Base-by-base conservation (phyloP, 2,113 vertebrate species). In the Paradisaea rubra region DNA sequence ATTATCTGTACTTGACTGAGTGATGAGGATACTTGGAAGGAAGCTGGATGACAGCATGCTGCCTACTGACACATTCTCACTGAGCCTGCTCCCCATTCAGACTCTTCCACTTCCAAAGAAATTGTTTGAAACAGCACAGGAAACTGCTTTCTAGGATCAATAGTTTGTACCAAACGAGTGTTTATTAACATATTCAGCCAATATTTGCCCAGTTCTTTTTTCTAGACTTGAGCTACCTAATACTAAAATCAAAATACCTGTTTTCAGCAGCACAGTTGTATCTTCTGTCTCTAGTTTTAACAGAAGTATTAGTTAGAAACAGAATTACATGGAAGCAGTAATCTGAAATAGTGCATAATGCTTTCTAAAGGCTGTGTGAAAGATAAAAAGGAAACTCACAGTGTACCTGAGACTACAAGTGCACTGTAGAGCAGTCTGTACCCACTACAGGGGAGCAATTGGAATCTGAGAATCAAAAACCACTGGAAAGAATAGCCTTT, bases 381-480 rank as follows among this genome's bases (percentile, higher is more conserved):
- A 69, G 13, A 65, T 35, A 50, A 47, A 91, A 71, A 59, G 44
- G 12, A 66, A 78, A 39, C 7, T 73, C 6, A 19, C 0, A 1
- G 23, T 70, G 6, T 70, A 39, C 19, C 27, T 63, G 23, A 47
- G 37, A 24, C 30, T 66, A 28, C 25, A 52, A 77, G 60, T 69
- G 23, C 56, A 47, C 42, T 54, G 20, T 63, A 42, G 44, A 37
- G 23, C 25, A 72, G 37, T 69, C 61, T 81, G 27, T 33, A 35
- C 2, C 1, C 8, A 0, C n/a, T 50, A 1, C 25, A 3, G 4
- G 20, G 64, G 7, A 73, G 9, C 11, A 69, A 77, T 1, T 88
- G 15, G 10, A 64, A 88, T 74, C 33, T 80, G 63, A 88, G 52
- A 30, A 45, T 63, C 22, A 54, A 88, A 90, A 88, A 28, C 13